These are phyloP conservation scores for Parascotia fuliginaria DNA, from an alignment of 2,888 invertebrate species.

Conservation along the genomic window DNA sequence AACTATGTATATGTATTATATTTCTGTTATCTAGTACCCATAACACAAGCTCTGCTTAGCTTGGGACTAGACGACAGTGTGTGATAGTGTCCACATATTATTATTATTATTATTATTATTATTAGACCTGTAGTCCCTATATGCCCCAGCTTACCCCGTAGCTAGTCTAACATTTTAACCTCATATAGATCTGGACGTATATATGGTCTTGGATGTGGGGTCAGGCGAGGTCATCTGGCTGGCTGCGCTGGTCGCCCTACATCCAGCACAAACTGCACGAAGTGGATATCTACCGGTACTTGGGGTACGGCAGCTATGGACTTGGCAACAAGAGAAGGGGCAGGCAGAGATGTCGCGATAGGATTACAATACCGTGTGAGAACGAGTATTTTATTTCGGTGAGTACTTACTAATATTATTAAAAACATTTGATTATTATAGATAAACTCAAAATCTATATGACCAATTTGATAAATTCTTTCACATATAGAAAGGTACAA, in stretches of 20 bases:
- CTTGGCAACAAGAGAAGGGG: slow-evolving; percentile 62
- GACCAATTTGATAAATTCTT: too few relatives aligned
- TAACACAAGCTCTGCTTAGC: too few relatives aligned
- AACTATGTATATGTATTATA: too few relatives aligned
- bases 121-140: not conserved
- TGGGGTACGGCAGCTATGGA: slow-evolving; percentile 73
- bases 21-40: too few relatives aligned
- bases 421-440: not conserved
- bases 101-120: too few relatives aligned
- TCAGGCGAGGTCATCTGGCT: slow-evolving; percentile 48
- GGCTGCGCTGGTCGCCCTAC: slow-evolving; percentile 75
- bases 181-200: slow-evolving; percentile 75
- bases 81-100: too few relatives aligned
- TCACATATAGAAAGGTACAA: too few relatives aligned
- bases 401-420: slow-evolving; percentile 41
- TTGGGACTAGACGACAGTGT: too few relatives aligned
- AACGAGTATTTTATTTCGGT: slow-evolving; percentile 93
- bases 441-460: not conserved
- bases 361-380: slow-evolving; percentile 93
- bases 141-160: slow-evolving; percentile 55
- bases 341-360: slow-evolving; percentile 87
- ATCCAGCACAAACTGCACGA: slow-evolving; percentile 63
- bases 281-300: slow-evolving; percentile 64
- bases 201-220: slow-evolving; percentile 78
- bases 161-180: slow-evolving; percentile 59